These are phyloP conservation scores for Amniataba percoides DNA, from an alignment of 2,797 vertebrate species.

Conservation along the genomic window DNA sequence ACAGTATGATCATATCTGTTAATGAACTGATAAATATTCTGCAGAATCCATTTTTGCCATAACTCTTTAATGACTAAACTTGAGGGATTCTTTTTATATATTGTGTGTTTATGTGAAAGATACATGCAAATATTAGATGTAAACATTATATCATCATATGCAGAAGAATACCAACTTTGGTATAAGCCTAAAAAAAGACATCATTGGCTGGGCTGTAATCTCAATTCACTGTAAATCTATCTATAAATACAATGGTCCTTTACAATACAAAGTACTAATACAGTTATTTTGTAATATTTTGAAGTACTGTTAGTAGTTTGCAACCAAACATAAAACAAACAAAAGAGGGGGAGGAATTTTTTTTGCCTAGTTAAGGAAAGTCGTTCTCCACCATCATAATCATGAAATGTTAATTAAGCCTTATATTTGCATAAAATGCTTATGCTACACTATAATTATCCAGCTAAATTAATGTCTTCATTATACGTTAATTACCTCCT, in stretches of 20 bases:
- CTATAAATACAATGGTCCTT: neutral
- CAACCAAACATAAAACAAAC: slow-evolving; percentile 28
- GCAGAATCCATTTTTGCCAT: neutral
- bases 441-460: slow-evolving; percentile 63
- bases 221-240: neutral
- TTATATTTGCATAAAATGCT: slow-evolving; percentile 63
- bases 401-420: slow-evolving; percentile 58
- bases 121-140: neutral
- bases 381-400: slow-evolving; percentile 36
- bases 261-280: neutral
- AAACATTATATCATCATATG: neutral
- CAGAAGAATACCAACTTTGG: neutral
- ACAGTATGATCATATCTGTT: neutral
- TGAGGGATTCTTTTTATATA: neutral
- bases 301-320: neutral
- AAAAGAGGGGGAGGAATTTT: neutral
- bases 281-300: neutral
- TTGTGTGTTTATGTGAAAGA: neutral
- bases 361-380: slow-evolving; percentile 32
- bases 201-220: neutral
- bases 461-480: slow-evolving; percentile 65
- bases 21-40: neutral
- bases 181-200: neutral
- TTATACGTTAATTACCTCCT: slow-evolving; percentile 67
- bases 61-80: neutral